Base-by-base conservation (phyloP, 2,113 vertebrate genomes). In the Fulmarus glacialis region DNA sequence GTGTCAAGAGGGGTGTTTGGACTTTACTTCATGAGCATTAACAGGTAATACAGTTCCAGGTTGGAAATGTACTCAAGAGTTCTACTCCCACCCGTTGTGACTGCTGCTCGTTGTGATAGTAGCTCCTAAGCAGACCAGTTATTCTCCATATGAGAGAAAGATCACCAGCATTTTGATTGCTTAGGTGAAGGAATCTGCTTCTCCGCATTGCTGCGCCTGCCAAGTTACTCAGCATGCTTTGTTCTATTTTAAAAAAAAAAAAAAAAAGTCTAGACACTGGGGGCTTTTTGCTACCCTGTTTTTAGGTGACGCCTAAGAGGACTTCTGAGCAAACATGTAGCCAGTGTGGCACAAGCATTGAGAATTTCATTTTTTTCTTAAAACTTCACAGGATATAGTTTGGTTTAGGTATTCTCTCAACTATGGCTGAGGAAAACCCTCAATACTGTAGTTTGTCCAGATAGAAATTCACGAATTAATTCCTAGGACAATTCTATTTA, bases 1-100 rank as follows among this genome's bases (percentile, higher is more conserved):
- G 34, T 8, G 6, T 47, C 19, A 67, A 12, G 43, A 38, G 7
- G 5, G 22, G 7, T 18, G 15, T 79, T 82, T 79, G 52, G 27
- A 43, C 24, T 64, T 73, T 0, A n/a, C 6, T 70, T 86, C 5
- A 43, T 0, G 0, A 43, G 34, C 15, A 8, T 12, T 42, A 16
- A 9, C 14, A 32, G 12, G 36, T 34, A 52, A 20, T 29, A 23
- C 11, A 3, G 32, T 78, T 79, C 26, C 34, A 29, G 42, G 20
- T 0, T 53, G 56, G 27, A 75, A 58, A 53, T 30, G 13, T 32
- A 42, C 9, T 80, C 6, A 5, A 60, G 30, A 56, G 15, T 20
- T 43, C 42, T 67, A 1, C 34, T 71, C 20, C 36, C 34, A 42
- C 21, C 34, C 3, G 0, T 15, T 42, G 43, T 0, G 1, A 12